Percentiles rank a stretch among this genome's conserved stretches.
These are phyloP conservation scores for Nibea albiflora DNA, from an alignment of 2,113 vertebrate genomes.

Conservation along the genomic window DNA sequence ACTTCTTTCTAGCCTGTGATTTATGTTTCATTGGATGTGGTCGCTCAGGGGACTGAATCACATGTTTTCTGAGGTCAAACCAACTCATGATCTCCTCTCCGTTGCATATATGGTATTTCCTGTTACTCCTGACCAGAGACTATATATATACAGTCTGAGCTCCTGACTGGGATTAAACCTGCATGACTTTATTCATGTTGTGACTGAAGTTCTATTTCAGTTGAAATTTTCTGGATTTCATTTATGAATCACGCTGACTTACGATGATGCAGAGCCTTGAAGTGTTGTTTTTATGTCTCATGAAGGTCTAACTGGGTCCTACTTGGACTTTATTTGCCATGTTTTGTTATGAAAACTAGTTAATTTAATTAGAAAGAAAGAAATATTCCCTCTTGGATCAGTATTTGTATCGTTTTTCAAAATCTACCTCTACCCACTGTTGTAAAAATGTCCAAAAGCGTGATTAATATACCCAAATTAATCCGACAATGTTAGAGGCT, in stretches of 20 bases:
- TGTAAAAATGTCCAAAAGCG: constrained; percentile 3
- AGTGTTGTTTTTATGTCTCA: constrained; percentile 42
- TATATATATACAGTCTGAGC: not conserved
- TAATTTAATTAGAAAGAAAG: constrained; percentile 43
- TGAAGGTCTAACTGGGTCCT: constrained; percentile 22
- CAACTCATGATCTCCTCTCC: constrained; percentile 1
- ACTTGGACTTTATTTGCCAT: not conserved
- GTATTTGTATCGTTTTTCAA: constrained; percentile 18
- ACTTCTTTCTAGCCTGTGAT: not conserved
- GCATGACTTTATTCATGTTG: constrained; percentile 6
- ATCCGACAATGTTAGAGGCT: not conserved
- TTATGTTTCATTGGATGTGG: constrained; percentile 7
- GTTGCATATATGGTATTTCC: constrained; percentile 13
- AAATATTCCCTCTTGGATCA: constrained; percentile 28
- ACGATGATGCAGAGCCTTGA: constrained; percentile 31
- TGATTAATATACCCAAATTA: constrained; percentile 23
- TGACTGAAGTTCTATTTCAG: not conserved
- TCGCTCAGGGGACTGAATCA: constrained; percentile 19
- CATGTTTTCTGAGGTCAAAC: constrained; percentile 34
- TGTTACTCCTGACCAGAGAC: constrained; percentile 19
- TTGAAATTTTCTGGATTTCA: constrained; percentile 15
- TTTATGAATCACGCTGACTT: constrained; percentile 10
- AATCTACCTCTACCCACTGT: constrained; percentile 8
- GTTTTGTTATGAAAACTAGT: constrained; percentile 33
- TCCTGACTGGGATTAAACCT: constrained; percentile 7